Evolutionary conservation across 1,140 invertebrate genomes (phyloP), one percentile per base, ranked within the genome.

Genomic region (Holcopasites calliopsidis): DNA sequence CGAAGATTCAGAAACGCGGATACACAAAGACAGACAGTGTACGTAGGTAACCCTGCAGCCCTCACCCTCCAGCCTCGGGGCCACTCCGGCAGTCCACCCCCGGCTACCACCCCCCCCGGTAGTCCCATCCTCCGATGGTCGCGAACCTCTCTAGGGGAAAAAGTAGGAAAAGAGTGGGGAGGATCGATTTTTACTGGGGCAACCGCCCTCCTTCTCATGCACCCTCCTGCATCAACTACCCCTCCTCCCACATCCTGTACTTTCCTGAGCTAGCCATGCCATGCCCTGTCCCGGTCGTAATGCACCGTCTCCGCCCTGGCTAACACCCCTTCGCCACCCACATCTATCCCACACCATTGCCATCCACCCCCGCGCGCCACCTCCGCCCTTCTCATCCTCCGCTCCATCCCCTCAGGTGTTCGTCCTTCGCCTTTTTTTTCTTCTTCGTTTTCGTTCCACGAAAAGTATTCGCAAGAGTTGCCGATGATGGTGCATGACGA

Each of bases 161-260:
- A 91, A 91, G 89, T 91, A 83, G 83, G 88, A 87, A 89, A 88
- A 89, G 88, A 89, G 89, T 88, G 88, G 89, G 88, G 90, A 89
- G 88, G 90, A 91, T 91, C 90, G 90, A 91, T 91, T 91, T 91
- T 91, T 91, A 91, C 90, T 91, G 90, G 90, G 90, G 90, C 89
- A 89, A 89, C 86, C 85, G 85, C 85, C 83, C 82, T 80, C 86
- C 86, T 86, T 84, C 80, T 74, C 85, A 77, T 86, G 82, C 85
- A 86, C 85, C 86, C 81, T 83, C 86, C 83, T 88, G 83, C 84
- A 86, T 86, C 80, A 82, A 77, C 75, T 77, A 68, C 74, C 74
- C 71, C 71, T 77, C 68, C 78, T 82, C 86, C 85, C 87, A 86
- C 84, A 84, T 86, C 84, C 87, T 86, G 86, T 85, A 87, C 85